Evolutionary conservation across 2,113 vertebrate genomes (phyloP).

Genomic region (Chloebia gouldiae): DNA sequence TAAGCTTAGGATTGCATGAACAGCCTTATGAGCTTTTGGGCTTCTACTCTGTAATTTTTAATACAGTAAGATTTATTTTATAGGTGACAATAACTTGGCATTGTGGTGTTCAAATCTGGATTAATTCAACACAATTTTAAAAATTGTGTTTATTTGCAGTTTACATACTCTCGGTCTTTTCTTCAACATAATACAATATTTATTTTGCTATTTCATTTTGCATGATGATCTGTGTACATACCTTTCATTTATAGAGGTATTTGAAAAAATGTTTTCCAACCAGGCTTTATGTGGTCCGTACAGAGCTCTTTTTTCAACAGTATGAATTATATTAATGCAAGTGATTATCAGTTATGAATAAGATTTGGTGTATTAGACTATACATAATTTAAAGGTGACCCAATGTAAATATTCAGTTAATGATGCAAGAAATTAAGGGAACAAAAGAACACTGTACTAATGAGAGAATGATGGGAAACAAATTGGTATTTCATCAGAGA

Average conservation of each 20-base stretch:
- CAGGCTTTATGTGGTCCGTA: neutral
- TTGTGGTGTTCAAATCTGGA: neutral
- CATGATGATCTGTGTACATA: neutral
- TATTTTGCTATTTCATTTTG: neutral
- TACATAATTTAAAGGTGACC: neutral
- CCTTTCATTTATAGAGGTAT: neutral
- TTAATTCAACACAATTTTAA: neutral
- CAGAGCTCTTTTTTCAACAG: neutral
- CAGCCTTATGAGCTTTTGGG: neutral
- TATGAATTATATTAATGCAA: neutral
- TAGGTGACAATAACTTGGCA: neutral
- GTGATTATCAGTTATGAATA: neutral
- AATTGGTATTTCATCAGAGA: slow-evolving; percentile 17
- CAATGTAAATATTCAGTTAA: slow-evolving; percentile 10
- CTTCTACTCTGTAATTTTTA: neutral
- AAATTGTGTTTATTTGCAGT: neutral
- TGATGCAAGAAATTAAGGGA: neutral
- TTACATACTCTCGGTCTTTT: neutral
- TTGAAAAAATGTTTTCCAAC: neutral
- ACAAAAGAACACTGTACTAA: slow-evolving; percentile 6
- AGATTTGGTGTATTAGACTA: neutral
- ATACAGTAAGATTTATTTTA: neutral
- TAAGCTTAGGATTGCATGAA: neutral
- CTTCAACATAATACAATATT: neutral
- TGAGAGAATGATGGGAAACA: slow-evolving; percentile 11